Conservation (phyloP, 2,113 vertebrate species). For the Ariopsis seemanni region DNA sequence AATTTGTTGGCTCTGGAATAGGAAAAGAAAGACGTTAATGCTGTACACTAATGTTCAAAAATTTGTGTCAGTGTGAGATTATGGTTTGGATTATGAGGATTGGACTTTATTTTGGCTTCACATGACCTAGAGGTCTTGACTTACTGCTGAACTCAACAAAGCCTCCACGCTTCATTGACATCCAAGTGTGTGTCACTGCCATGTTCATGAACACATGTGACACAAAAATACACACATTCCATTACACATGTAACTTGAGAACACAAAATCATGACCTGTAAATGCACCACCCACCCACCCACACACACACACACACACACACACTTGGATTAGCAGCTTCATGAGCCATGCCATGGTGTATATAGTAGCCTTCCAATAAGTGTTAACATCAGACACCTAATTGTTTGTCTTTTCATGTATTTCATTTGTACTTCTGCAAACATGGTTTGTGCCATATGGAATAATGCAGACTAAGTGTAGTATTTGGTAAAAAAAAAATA, state of each 20-base stretch:
- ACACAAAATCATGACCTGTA: constrained; percentile 12
- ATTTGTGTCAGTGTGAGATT: not conserved
- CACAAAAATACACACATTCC: constrained; percentile 39
- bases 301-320: constrained; percentile 26
- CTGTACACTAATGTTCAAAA: not conserved
- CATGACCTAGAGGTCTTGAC: constrained; percentile 22
- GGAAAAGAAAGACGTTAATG: not conserved
- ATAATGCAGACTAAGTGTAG: not conserved
- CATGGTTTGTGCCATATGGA: not conserved
- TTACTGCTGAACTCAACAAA: not conserved
- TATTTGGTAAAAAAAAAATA: not conserved
- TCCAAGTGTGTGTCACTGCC: constrained; percentile 13
- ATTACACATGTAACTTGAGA: constrained; percentile 46
- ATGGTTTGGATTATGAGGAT: not conserved
- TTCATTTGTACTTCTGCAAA: not conserved
- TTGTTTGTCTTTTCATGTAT: not conserved
- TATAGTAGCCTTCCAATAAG: not conserved
- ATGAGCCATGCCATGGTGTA: not conserved
- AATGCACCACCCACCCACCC: constrained; percentile 20
- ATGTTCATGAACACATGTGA: constrained; percentile 40
- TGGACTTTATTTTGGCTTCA: constrained; percentile 2
- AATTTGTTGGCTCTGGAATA: not conserved
- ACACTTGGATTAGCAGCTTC: not conserved
- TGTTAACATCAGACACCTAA: not conserved
- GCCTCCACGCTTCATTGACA: not conserved